These are phyloP conservation scores for Megaceryle maxima DNA, from an alignment of 2,113 vertebrate genomes.

Conservation along the genomic window DNA sequence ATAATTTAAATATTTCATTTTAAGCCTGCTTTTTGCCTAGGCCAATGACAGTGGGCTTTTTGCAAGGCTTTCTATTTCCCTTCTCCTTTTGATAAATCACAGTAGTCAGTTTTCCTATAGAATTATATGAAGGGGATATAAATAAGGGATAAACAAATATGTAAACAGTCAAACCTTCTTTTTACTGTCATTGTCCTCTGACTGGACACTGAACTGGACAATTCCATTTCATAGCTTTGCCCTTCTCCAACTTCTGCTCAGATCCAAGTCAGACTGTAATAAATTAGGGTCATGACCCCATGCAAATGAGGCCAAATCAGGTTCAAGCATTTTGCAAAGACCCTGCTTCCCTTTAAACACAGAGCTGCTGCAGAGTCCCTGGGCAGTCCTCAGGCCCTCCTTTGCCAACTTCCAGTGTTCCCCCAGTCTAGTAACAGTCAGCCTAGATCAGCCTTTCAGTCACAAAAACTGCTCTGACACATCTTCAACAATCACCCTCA, in stretches of 20 bases:
- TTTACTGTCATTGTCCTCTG: neutral
- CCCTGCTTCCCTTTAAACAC: neutral
- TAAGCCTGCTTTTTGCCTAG: neutral
- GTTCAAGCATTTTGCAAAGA: neutral
- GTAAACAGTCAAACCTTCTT: neutral
- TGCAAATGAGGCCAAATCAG: neutral
- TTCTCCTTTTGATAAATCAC: neutral
- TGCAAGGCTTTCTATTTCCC: neutral
- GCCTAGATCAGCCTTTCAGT: neutral
- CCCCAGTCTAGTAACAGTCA: neutral
- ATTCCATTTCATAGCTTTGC: neutral
- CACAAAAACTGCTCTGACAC: neutral
- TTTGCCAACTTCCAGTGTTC: neutral
- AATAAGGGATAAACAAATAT: neutral
- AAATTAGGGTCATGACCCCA: neutral
- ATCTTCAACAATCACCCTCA: neutral
- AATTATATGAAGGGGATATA: neutral
- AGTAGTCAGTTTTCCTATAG: neutral
- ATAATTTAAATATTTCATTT: neutral
- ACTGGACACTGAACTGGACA: neutral
- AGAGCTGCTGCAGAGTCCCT: neutral
- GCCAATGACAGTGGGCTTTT: neutral
- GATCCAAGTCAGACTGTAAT: neutral
- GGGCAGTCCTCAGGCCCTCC: neutral
- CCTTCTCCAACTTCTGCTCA: neutral